Evolutionary conservation across 2,113 vertebrate species (phyloP).

Genomic region (Pteronura brasiliensis): DNA sequence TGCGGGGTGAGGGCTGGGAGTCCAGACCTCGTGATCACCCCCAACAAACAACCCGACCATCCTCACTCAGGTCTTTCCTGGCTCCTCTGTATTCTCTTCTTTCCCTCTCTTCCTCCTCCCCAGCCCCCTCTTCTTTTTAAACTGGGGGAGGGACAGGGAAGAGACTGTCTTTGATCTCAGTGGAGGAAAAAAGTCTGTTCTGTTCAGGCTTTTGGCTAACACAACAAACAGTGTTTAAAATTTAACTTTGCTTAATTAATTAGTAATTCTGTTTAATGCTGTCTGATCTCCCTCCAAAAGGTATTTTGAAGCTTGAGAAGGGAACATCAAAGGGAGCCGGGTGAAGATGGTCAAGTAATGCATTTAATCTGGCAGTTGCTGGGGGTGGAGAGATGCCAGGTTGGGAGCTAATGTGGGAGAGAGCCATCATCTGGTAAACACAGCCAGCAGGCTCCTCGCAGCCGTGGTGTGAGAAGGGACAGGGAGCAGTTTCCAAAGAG

Average conservation of each 20-base stretch:
- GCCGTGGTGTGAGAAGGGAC: constrained; percentile 57
- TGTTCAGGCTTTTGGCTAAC: constrained; percentile 97
- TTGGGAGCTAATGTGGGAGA: constrained; percentile 80
- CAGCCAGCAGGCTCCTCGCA: constrained; percentile 45
- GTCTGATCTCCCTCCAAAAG: constrained; percentile 99
- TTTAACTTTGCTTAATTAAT: constrained; percentile 99
- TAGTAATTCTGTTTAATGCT: constrained; percentile 99
- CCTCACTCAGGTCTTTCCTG: constrained; percentile 78
- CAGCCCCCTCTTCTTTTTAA: constrained; percentile 64
- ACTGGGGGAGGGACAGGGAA: constrained; percentile 81
- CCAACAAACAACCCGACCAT: constrained; percentile 74
- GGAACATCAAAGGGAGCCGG: constrained; percentile 94
- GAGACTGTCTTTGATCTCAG: constrained; percentile 94
- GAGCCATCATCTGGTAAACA: constrained; percentile 75
- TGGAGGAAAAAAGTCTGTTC: constrained; percentile 89
- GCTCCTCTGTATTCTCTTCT: constrained; percentile 77
- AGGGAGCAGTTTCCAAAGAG: constrained; percentile 25
- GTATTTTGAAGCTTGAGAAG: constrained; percentile 93
- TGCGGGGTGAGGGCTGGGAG: constrained; percentile 68
- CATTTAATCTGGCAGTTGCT: constrained; percentile 88
- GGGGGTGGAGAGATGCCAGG: constrained; percentile 83
- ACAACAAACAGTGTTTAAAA: constrained; percentile 99
- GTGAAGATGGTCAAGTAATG: constrained; percentile 89
- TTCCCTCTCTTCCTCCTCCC: constrained; percentile 55
- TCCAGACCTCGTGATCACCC: constrained; percentile 83